Evolutionary conservation across 1,140 invertebrate genomes (phyloP), one percentile per base, ranked within the genome.

Genomic region (Neodiprion pinetum): DNA sequence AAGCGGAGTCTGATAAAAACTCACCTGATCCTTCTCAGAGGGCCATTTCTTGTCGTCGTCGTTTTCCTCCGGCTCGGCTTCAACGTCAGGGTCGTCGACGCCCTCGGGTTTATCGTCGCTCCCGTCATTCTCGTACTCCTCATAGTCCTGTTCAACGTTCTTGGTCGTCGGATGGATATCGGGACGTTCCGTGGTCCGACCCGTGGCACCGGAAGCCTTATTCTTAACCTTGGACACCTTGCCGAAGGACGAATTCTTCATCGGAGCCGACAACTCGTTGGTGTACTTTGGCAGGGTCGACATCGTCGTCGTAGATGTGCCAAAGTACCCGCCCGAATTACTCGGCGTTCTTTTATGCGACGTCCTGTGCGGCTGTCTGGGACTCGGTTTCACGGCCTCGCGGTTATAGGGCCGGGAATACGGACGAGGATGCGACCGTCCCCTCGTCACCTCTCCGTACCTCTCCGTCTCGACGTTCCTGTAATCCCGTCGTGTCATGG

Each of bases 101-200:
- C 69, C 72, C 12, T 77, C 77, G 49, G 53, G 67, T 70, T 83
- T 82, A 23, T 84, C 84, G 67, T 83, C 81, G 66, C 84, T 82
- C 53, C 81, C 71, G 7, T 9, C 49, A 10, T 84, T 82, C 67
- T 74, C 14, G 49, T 85, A 85, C 65, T 84, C 85, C 47, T 85
- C 83, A 75, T 87, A 85, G 76, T 86, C 84, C 72, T 80, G 77
- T 23, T 85, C 85, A 1, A 80, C 75, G 61, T 79, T 87, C 79
- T 84, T 86, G 21, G 77, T 83, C 73, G 79, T 82, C 0, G 73
- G 50, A 23, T 40, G 2, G 28, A 40, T 40, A 40, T 70, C 23
- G 14, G 74, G 74, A 7, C 75, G 71, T 1, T 79, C 73, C 11
- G 70, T 67, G 21, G 70, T 3, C 5, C 5, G 28, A 40, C 5